Evolutionary conservation across 2,113 vertebrate genomes (phyloP).

Genomic region (Ochotona curzoniae): DNA sequence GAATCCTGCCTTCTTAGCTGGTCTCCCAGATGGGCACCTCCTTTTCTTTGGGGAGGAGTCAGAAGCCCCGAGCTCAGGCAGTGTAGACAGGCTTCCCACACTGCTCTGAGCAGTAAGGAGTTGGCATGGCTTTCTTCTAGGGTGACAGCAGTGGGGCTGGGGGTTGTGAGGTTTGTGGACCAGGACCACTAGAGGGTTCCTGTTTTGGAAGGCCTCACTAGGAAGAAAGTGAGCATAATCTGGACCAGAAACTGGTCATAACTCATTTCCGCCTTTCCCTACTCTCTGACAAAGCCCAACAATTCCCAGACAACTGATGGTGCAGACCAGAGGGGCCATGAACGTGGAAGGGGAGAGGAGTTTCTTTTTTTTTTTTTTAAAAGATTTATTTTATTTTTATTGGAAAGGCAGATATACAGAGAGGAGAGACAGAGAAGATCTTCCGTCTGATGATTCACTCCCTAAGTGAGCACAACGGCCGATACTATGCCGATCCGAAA

Average conservation of each 20-base stretch:
- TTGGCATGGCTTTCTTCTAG: not conserved
- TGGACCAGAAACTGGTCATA: not conserved
- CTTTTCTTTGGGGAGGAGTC: not conserved
- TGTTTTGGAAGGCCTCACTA: not conserved
- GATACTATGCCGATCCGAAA: no score
- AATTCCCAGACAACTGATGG: not conserved
- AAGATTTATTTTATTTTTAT: no score
- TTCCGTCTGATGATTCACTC: no score
- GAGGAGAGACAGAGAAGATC: no score
- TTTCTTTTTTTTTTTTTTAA: no score
- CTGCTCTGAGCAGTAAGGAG: not conserved
- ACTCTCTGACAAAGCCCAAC: not conserved
- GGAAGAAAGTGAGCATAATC: not conserved
- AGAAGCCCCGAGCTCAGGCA: not conserved
- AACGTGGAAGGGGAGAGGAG: not conserved
- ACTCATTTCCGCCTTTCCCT: not conserved
- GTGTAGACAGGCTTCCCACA: not conserved
- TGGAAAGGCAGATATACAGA: no score
- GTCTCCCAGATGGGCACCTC: not conserved
- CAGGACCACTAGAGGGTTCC: not conserved
- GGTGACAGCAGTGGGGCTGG: fast-evolving
- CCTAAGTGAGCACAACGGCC: no score
- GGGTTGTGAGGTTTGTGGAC: not conserved
- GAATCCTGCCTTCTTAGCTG: not conserved
- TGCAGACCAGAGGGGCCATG: not conserved